Evolutionary conservation across 2,888 invertebrate genomes (phyloP), one percentile per base, ranked within the genome.

Genomic region (Galeopsomyia nigrocyanea): DNA sequence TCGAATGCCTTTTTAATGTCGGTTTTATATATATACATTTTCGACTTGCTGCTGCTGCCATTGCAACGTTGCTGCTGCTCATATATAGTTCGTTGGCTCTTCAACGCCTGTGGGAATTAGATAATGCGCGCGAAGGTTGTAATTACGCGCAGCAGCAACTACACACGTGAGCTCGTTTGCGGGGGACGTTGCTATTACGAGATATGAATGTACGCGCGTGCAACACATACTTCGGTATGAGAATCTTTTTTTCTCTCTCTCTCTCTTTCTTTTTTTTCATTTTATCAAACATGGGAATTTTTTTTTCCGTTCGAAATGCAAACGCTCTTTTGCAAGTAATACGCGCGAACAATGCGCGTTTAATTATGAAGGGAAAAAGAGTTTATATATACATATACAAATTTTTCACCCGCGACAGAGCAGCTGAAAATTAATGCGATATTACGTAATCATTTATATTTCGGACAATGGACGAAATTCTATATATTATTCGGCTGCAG

Each of bases 31-130:
- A 57, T 14, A n/a, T n/a, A 47, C 16, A 26, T 26, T 26, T 26
- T 14, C n/a, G 50, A 26, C n/a, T n/a, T n/a, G n/a, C n/a, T n/a
- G n/a, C 17, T 16, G 31, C 31, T 31, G 31, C 31, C 7, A 31
- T 31, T 31, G 31, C 31, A 31, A 16, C 51, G 51, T 17, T 51
- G n/a, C n/a, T 51, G n/a, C n/a, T n/a, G n/a, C n/a, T n/a, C n/a
- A n/a, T n/a, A n/a, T n/a, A n/a, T 47, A 60, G 70, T 74, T 64
- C 67, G 74, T 71, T 71, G 74, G 55, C 70, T 74, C 64, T 67
- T 74, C 64, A 70, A 64, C 63, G 74, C 64, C 61, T 71, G 64
- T 74, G 71, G 74, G 71, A 74, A 74, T 74, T 74, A 67, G 74
- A 70, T 62, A 74, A 61, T 63, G 70, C 50, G 51, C 67, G 56